Percentiles rank a stretch among this genome's conserved stretches.
These are phyloP conservation scores for Myoxocephalus aenaeus DNA, from an alignment of 2,797 vertebrate genomes.

Conservation along the genomic window DNA sequence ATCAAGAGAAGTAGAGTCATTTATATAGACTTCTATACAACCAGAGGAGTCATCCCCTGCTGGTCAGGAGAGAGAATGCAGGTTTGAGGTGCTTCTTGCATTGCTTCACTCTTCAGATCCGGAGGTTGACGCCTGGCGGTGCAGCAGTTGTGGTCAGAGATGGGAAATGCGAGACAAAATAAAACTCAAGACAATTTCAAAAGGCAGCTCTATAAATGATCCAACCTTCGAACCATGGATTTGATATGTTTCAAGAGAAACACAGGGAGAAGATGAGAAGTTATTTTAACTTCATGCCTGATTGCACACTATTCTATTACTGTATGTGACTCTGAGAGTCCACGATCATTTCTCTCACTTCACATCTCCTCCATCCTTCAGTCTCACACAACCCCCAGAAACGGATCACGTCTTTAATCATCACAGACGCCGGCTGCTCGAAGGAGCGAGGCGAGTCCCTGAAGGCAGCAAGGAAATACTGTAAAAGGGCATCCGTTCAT, in stretches of 20 bases:
- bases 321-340: background rate
- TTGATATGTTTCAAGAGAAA: too few species aligned
- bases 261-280: background rate
- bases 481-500: background rate
- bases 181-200: background rate
- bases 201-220: background rate
- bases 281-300: background rate
- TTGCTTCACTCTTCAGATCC: too few species aligned
- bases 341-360: background rate
- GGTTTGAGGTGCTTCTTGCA: too few species aligned
- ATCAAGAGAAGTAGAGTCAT: too few species aligned
- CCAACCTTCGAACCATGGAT: too few species aligned
- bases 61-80: too few species aligned
- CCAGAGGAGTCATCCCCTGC: too few species aligned
- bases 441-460: background rate
- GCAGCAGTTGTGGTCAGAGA: too few species aligned
- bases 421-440: background rate
- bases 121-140: too few species aligned
- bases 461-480: background rate
- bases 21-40: too few species aligned
- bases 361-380: background rate
- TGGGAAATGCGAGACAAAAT: background rate
- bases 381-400: background rate
- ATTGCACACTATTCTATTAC: too few species aligned
- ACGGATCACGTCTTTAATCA: background rate